Conservation (phyloP, 2,113 vertebrate species). For the Mus pahari region DNA sequence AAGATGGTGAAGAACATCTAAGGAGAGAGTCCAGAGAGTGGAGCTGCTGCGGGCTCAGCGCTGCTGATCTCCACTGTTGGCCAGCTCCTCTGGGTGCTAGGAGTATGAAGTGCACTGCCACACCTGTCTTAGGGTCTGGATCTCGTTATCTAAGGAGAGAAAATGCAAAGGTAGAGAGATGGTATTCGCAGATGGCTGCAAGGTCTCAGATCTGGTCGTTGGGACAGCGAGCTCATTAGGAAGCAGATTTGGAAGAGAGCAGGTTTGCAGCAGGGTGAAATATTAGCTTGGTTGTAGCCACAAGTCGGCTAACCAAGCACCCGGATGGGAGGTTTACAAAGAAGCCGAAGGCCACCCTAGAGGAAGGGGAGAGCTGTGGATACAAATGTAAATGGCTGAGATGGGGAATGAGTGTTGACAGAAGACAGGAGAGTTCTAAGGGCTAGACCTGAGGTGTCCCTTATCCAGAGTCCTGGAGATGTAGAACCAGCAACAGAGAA, state of each 20-base stretch:
- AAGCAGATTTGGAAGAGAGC: neutral
- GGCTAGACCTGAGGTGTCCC: neutral
- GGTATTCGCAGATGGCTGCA: neutral
- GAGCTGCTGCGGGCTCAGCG: too few species aligned
- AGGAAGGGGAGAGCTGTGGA: neutral
- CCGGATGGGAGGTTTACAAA: neutral
- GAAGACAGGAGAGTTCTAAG: neutral
- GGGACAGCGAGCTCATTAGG: neutral
- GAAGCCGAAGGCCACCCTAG: neutral
- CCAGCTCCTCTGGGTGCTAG: neutral
- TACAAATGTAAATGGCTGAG: constrained; percentile 18
- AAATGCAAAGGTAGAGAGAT: neutral
- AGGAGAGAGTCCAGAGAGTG: too few species aligned
- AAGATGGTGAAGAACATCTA: neutral
- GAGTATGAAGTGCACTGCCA: neutral
- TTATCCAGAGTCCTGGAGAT: neutral
- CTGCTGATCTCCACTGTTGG: neutral
- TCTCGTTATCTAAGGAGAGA: neutral
- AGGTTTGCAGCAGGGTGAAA: neutral
- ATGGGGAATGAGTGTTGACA: neutral
- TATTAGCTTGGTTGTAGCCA: neutral
- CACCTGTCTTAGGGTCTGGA: neutral
- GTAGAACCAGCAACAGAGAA: neutral
- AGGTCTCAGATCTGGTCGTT: neutral
- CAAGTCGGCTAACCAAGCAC: neutral